A percentile compares a stretch with the other conserved stretches of the same genome.
phyloP scores from a whole-genome alignment of 2,888 invertebrate genomes.

The Koerneria pararmatus region DNA sequence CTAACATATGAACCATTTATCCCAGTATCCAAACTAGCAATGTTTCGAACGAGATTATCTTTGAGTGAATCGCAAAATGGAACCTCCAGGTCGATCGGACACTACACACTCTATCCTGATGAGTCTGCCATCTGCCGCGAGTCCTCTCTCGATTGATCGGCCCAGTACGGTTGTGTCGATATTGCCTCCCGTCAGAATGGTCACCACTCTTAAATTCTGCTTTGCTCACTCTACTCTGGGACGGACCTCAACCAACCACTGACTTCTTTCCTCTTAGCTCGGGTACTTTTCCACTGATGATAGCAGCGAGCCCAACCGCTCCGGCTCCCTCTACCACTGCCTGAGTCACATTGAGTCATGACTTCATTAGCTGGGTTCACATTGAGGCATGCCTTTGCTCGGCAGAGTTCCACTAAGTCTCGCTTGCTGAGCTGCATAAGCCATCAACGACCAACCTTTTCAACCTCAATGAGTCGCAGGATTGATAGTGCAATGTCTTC shows the following conservation, averaged over 20 bases:
- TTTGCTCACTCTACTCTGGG: background rate
- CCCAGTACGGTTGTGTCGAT: conserved; percentile 65
- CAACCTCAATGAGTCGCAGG: conserved; percentile 62
- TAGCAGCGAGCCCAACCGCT: conserved; percentile 79
- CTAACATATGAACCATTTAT: background rate
- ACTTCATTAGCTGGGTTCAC: conserved; percentile 74
- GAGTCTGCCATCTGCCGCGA: conserved; percentile 64
- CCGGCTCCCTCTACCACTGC: conserved; percentile 88
- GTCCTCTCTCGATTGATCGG: conserved; percentile 60
- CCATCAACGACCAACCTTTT: too few relatives aligned
- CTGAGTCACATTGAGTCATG: too few relatives aligned
- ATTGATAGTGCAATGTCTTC: conserved; percentile 65
- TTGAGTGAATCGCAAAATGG: too few relatives aligned
- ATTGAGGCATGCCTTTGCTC: too few relatives aligned
- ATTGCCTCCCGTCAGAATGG: conserved; percentile 64
- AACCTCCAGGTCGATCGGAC: conserved; percentile 64
- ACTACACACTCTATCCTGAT: conserved; percentile 63
- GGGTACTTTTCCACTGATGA: conserved; percentile 76
- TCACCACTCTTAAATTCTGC: conserved; percentile 60
- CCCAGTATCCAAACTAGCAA: background rate
- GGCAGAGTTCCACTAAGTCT: too few relatives aligned
- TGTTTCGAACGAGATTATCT: too few relatives aligned
- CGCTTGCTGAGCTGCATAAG: too few relatives aligned
- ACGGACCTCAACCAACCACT: background rate
- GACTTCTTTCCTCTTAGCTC: conserved; percentile 73